Conservation (phyloP, 2,888 invertebrate species). For the Nymphalis urticae region DNA sequence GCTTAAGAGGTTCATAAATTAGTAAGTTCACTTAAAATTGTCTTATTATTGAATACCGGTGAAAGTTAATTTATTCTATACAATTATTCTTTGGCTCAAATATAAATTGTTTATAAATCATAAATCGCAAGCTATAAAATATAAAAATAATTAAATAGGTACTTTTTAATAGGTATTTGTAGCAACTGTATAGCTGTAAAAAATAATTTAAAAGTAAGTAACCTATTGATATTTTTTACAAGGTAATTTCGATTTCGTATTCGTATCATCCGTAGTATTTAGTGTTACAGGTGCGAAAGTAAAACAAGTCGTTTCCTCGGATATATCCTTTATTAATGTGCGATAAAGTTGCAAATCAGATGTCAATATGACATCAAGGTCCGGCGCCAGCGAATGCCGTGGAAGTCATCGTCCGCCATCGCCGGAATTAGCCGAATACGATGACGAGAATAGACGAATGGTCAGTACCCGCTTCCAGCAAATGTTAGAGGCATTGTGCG, state of each 20-base stretch:
- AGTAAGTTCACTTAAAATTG: too few species aligned
- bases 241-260: not conserved
- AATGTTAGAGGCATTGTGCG: conserved; percentile 49
- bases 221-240: not conserved
- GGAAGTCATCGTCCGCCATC: conserved; percentile 75
- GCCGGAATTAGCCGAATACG: conserved; percentile 73
- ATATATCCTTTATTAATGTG: conserved; percentile 11
- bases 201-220: not conserved
- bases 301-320: not conserved
- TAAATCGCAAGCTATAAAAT: not conserved
- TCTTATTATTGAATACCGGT: too few species aligned
- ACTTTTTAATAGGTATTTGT: too few species aligned
- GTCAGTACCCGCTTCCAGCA: conserved; percentile 59
- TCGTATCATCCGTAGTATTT: not conserved
- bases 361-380: conserved; percentile 57
- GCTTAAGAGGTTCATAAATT: too few species aligned
- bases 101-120: not conserved
- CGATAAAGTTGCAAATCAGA: conserved; percentile 27
- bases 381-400: conserved; percentile 66
- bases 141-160: not conserved
- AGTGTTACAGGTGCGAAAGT: conserved; percentile 3
- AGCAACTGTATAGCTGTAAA: not conserved
- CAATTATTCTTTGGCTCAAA: not conserved
- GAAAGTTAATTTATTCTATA: too few species aligned
- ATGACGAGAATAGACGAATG: conserved; percentile 75